Percentiles rank a stretch among this genome's conserved stretches.
Conservation (phyloP, 2,797 vertebrate species). For the Meda fulgida region DNA sequence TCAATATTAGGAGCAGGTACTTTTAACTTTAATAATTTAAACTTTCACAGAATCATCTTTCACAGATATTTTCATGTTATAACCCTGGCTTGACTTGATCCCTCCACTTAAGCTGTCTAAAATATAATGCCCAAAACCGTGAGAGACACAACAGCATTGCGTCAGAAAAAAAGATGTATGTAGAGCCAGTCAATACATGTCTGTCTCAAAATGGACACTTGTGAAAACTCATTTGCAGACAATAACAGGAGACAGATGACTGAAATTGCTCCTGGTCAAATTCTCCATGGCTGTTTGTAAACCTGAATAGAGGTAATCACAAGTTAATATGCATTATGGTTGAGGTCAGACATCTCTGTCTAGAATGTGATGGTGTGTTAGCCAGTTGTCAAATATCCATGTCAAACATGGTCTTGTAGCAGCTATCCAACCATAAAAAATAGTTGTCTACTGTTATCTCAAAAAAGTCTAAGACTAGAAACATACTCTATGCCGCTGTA, state of each 20-base stretch:
- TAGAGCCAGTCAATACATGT: slow-evolving; percentile 67
- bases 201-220: slow-evolving; percentile 47
- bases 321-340: slow-evolving; percentile 33
- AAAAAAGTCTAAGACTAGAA: not conserved
- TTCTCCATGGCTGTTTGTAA: slow-evolving; percentile 58
- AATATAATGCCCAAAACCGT: slow-evolving; percentile 42
- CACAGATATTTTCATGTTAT: not conserved
- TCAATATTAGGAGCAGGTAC: not conserved
- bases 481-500: not conserved
- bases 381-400: slow-evolving; percentile 49
- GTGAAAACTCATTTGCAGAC: slow-evolving; percentile 56
- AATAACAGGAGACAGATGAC: slow-evolving; percentile 54
- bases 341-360: slow-evolving; percentile 24
- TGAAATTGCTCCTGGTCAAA: slow-evolving; percentile 60
- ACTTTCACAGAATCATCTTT: not conserved
- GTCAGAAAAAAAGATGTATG: slow-evolving; percentile 44
- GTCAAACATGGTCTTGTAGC: slow-evolving; percentile 12
- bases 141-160: slow-evolving; percentile 23
- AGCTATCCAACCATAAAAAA: slow-evolving; percentile 12
- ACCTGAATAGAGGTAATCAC: slow-evolving; percentile 58
- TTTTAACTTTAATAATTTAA: not conserved
- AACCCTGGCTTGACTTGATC: not conserved
- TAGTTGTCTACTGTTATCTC: not conserved
- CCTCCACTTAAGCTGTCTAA: slow-evolving; percentile 7
- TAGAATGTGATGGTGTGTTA: slow-evolving; percentile 49